phyloP scores from a whole-genome alignment of 2,113 vertebrate genomes.

The Epinephelus fuscoguttatus region DNA sequence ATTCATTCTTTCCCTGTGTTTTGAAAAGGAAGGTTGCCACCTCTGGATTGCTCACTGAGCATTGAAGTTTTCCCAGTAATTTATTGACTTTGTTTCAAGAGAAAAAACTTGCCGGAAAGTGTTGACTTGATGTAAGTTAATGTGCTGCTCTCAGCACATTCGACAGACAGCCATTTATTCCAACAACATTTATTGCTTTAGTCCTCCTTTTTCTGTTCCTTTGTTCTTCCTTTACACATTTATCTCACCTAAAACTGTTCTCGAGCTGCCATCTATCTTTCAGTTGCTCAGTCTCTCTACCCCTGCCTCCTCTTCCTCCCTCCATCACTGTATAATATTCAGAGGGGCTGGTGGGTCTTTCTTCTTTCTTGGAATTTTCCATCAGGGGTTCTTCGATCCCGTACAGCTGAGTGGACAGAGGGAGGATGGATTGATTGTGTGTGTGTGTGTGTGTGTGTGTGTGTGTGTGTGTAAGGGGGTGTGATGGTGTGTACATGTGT shows the following conservation, averaged over 20 bases:
- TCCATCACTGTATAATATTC: not conserved
- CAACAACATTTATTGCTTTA: not conserved
- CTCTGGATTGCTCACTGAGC: not conserved
- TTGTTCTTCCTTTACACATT: not conserved
- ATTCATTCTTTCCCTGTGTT: not conserved
- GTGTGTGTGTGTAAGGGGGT: constrained; percentile 6
- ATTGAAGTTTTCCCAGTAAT: not conserved
- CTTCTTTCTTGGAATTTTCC: constrained; percentile 49
- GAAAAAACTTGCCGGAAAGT: not conserved
- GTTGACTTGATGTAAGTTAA: too few relatives aligned
- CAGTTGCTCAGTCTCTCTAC: not conserved
- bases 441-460: constrained; percentile 31
- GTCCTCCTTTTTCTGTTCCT: not conserved
- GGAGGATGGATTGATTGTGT: constrained; percentile 17
- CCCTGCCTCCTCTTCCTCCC: too few relatives aligned
- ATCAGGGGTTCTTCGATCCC: constrained; percentile 53
- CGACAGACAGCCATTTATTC: not conserved
- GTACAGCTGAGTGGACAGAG: constrained; percentile 50
- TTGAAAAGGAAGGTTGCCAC: not conserved
- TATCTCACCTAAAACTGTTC: not conserved
- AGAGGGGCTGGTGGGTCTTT: constrained; percentile 28
- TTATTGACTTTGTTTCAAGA: not conserved
- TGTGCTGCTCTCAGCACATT: constrained; percentile 12
- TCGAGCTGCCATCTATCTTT: not conserved
- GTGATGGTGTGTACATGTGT: not conserved